Evolutionary conservation across 2,113 vertebrate species (phyloP).

Genomic region (Ictalurus furcatus): DNA sequence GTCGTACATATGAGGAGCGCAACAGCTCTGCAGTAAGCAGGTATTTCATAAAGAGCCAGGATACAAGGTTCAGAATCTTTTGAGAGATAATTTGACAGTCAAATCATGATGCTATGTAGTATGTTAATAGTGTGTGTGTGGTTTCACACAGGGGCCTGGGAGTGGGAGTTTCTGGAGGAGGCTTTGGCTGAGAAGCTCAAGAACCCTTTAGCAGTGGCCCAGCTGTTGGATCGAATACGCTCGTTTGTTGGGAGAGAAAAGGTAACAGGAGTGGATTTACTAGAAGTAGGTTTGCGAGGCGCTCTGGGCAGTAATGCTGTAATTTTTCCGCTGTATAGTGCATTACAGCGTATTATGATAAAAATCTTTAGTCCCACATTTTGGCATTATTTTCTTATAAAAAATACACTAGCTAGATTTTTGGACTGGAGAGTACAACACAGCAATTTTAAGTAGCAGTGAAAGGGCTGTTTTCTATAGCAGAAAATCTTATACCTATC

Average conservation of each 20-base stretch:
- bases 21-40: neutral
- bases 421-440: neutral
- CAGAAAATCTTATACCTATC: neutral
- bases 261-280: conserved; percentile 47
- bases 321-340: neutral
- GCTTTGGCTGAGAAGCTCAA: conserved; percentile 87
- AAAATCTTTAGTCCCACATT: neutral
- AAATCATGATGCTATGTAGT: conserved; percentile 37
- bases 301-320: neutral
- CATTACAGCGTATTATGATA: neutral
- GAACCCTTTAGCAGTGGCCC: conserved; percentile 79
- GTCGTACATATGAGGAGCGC: neutral
- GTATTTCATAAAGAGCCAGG: conserved; percentile 3
- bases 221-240: conserved; percentile 87
- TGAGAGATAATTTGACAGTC: neutral
- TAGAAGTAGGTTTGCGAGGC: neutral
- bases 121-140: conserved; percentile 18
- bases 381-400: neutral
- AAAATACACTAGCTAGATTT: neutral
- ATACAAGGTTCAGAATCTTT: conserved; percentile 13
- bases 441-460: neutral
- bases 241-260: conserved; percentile 79
- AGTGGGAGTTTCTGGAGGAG: conserved; percentile 90
- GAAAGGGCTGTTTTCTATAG: neutral
- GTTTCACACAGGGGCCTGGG: conserved; percentile 81